Evolutionary conservation across 2,888 invertebrate species (phyloP).

Genomic region (Diarsia rubi): DNA sequence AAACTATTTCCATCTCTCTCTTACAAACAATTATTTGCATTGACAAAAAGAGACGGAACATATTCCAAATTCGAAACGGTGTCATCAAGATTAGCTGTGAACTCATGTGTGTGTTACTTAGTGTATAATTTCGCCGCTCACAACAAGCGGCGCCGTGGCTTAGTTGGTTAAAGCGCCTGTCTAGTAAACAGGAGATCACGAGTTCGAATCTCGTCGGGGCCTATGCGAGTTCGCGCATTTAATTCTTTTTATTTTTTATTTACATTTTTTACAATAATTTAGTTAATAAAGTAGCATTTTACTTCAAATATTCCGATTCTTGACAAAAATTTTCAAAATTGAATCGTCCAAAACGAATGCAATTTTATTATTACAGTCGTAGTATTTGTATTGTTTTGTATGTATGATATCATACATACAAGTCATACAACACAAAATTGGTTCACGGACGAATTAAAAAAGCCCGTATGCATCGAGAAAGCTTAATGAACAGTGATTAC

Average conservation of each 20-base stretch:
- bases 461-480: constrained; percentile 53
- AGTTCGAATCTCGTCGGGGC: constrained; percentile 90
- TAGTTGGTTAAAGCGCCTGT: constrained; percentile 90
- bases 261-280: not conserved
- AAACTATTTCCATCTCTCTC: constrained; percentile 35
- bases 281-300: not conserved
- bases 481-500: constrained; percentile 58
- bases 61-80: constrained; percentile 25
- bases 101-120: constrained; percentile 38
- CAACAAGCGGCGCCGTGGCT: constrained; percentile 84
- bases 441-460: constrained; percentile 57
- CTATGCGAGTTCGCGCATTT: constrained; percentile 64
- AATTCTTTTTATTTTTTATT: constrained; percentile 19
- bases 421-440: constrained; percentile 26
- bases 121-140: constrained; percentile 48
- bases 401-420: not conserved
- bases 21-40: not conserved
- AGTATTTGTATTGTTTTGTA: not conserved
- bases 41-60: constrained; percentile 38
- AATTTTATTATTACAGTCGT: not conserved
- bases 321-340: not conserved
- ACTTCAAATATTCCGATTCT: not conserved
- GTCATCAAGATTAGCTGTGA: constrained; percentile 24
- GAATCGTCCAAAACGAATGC: not conserved
- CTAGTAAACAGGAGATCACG: constrained; percentile 90